Evolutionary conservation across 2,888 invertebrate genomes (phyloP).

Genomic region (Pristionchus exspectatus): DNA sequence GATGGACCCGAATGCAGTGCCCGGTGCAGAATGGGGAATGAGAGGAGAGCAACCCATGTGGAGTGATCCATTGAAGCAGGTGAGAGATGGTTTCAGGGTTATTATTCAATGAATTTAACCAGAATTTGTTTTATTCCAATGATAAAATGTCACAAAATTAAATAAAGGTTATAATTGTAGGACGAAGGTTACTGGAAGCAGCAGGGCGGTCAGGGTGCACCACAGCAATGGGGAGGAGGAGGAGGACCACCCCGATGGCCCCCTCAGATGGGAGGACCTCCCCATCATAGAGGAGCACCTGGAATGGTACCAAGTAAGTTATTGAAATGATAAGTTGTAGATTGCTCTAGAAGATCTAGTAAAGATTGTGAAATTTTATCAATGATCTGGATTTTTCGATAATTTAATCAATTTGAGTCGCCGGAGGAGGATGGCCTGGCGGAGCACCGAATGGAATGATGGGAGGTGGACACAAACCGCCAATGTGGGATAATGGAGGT

Average conservation of each 20-base stretch:
- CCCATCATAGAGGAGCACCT: slow-evolving; percentile 52
- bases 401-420: not conserved
- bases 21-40: slow-evolving; percentile 58
- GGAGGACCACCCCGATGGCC: slow-evolving; percentile 53
- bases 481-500: slow-evolving; percentile 53
- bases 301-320: slow-evolving; percentile 20
- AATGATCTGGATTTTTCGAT: too few species aligned
- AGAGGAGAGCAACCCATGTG: slow-evolving; percentile 61
- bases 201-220: not conserved
- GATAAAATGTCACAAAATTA: not conserved
- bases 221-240: not conserved
- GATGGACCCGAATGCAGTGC: slow-evolving; percentile 60
- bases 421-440: slow-evolving; percentile 54
- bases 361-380: too few species aligned
- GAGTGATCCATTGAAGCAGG: slow-evolving; percentile 64
- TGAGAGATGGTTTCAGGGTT: not conserved
- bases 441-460: slow-evolving; percentile 59
- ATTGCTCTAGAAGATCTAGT: too few species aligned
- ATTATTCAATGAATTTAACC: too few species aligned
- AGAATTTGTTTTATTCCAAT: not conserved
- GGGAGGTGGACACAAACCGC: slow-evolving; percentile 54
- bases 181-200: slow-evolving; percentile 54
- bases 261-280: slow-evolving; percentile 51
- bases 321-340: not conserved
- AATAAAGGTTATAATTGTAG: not conserved